phyloP scores from a whole-genome alignment of 2,797 vertebrate genomes.

The Gorsachius magnificus region DNA sequence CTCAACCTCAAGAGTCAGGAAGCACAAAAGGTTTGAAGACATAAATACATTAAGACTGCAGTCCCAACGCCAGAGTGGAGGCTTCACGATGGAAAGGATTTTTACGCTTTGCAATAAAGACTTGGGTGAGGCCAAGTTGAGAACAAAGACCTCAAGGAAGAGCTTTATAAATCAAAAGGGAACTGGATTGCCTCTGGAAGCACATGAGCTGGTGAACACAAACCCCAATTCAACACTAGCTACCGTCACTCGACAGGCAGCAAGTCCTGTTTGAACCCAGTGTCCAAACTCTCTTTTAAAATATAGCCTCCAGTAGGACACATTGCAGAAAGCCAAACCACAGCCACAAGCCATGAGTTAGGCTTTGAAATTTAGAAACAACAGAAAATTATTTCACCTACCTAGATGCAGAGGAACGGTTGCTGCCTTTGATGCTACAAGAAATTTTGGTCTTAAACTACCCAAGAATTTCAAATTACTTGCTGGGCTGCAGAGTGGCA shows the following conservation, averaged over 20 bases:
- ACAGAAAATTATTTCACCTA: conserved; percentile 3
- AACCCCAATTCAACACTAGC: background rate
- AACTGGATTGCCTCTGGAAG: background rate
- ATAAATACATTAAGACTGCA: background rate
- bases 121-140: background rate
- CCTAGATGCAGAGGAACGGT: conserved; percentile 4
- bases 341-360: background rate
- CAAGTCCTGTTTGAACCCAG: background rate
- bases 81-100: background rate
- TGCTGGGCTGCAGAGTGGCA: background rate
- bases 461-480: conserved; percentile 14
- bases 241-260: background rate
- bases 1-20: background rate
- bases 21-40: background rate
- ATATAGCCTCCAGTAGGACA: background rate
- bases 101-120: background rate
- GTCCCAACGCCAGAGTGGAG: fast-evolving
- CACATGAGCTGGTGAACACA: background rate
- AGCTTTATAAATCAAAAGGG: background rate
- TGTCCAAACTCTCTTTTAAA: background rate
- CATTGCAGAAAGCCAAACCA: background rate
- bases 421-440: conserved; percentile 25
- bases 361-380: conserved; percentile 5
- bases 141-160: background rate
- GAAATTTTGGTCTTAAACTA: conserved; percentile 2